Evolutionary conservation across 23 tunicate genomes (phyloP), one percentile per base, ranked within the genome.

Genomic region (Phallusia fumigata): DNA sequence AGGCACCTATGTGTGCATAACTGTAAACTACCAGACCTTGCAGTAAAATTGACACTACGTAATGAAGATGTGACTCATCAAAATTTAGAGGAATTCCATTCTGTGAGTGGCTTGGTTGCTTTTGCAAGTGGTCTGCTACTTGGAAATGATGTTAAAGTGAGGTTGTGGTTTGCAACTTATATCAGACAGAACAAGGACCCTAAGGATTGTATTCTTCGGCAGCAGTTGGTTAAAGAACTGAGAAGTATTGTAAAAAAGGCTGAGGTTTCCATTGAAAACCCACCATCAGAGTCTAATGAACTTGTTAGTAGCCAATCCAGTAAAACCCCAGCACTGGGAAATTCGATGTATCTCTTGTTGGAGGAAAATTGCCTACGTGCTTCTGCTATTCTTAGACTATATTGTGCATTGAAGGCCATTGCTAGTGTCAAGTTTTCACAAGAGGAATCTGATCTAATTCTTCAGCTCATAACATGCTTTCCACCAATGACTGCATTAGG

Each of bases 401-500:
- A 83, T 75, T 94, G 98, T 83, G 88, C 98, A 26, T 26, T 94
- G 31, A 89, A 89, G 75, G 90, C 94, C 18, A 94, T 89, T 32
- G 86, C 98, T 30, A 87, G 94, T 2, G 30, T 89, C 0, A 86
- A 87, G 58, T 94, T 94, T 86, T 74, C 90, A 5, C 47, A 44
- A 31, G 90, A 84, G 32, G 94, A 94, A 80, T 94, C 98, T 28
- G 86, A 89, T 53, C 65, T 94, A 33, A 81, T 94, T 36, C 79
- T 94, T 0, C 53, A 85, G 15, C 74, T 94, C 34, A 89, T 94
- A 11, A 94, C 98, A 11, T 89, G 94, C 45, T 94, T 84, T 86
- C 98, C 98, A 30, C 98, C 98, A 24, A 53, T 89, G 31, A 94
- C 91, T 82, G 91, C 98, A 18, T 74, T 79, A 6, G 98, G 98